A percentile compares a stretch with the other conserved stretches of the same genome.
Evolutionary conservation across 2,113 vertebrate genomes (phyloP).

Genomic region (Mormoops blainvillei): DNA sequence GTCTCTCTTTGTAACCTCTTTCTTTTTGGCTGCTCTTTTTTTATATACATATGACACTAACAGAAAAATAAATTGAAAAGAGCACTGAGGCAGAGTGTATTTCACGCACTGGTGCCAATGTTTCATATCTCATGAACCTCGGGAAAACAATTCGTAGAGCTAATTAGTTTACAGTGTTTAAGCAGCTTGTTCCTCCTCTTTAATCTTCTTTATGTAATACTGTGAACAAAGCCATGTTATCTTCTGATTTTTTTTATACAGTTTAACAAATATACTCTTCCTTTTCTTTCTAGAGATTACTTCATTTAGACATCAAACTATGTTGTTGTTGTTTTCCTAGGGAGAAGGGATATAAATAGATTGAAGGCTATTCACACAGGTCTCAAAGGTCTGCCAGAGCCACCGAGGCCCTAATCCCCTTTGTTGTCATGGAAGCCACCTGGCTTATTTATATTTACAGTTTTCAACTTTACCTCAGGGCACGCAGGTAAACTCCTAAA

Average conservation of each 20-base stretch:
- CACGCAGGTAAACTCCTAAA: not conserved
- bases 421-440: conserved; percentile 58
- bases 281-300: conserved; percentile 74
- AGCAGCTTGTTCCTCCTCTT: conserved; percentile 85
- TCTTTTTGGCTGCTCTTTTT: conserved; percentile 74
- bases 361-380: conserved; percentile 44
- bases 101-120: conserved; percentile 83
- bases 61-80: conserved; percentile 88
- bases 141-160: conserved; percentile 84
- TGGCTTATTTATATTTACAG: conserved; percentile 67
- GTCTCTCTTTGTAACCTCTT: conserved; percentile 72
- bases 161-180: conserved; percentile 90
- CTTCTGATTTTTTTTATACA: conserved; percentile 78
- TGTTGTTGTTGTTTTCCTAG: not conserved
- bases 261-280: conserved; percentile 82
- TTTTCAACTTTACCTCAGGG: conserved; percentile 17
- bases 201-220: conserved; percentile 87
- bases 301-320: conserved; percentile 83
- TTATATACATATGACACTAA: conserved; percentile 78
- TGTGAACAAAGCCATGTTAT: conserved; percentile 84
- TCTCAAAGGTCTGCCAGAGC: conserved; percentile 57
- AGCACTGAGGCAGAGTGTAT: conserved; percentile 85
- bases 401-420: conserved; percentile 54
- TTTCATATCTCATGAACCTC: conserved; percentile 85
- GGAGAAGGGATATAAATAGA: conserved; percentile 68